Conservation (phyloP, 23 tunicate species). For the Ascidia mentula region DNA sequence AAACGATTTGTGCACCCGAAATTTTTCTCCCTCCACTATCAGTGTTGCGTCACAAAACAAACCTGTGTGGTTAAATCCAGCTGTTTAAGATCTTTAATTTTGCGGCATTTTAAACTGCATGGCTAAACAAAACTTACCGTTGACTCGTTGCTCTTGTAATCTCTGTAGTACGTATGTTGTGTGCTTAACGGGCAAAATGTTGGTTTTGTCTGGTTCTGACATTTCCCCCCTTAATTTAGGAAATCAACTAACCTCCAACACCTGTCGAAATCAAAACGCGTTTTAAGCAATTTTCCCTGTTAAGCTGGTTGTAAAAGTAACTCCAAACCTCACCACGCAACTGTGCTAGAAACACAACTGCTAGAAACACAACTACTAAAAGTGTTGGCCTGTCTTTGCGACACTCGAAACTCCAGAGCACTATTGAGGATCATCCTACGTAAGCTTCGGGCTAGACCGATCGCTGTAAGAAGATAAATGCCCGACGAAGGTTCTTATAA, state of each 20-base stretch:
- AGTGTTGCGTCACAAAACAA: slow-evolving; percentile 53
- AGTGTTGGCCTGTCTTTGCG: background rate
- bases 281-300: no score
- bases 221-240: no score
- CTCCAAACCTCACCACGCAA: no score
- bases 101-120: no score
- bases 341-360: no score
- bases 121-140: no score
- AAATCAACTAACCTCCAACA: no score
- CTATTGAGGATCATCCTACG: slow-evolving; percentile 8
- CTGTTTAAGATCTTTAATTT: no score
- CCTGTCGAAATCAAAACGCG: no score
- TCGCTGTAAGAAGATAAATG: background rate
- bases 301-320: no score
- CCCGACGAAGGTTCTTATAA: background rate
- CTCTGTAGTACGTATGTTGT: slow-evolving; percentile 70
- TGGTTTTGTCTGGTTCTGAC: slow-evolving; percentile 42
- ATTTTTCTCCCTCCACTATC: slow-evolving; percentile 60
- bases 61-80: no score
- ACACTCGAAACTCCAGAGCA: background rate
- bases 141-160: slow-evolving; percentile 43
- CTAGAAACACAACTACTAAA: no score
- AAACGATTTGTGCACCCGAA: slow-evolving; percentile 50
- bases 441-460: slow-evolving; percentile 7
- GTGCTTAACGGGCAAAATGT: slow-evolving; percentile 55